These are phyloP conservation scores for Gopherus flavomarginatus DNA, from an alignment of 2,113 vertebrate species.

Conservation along the genomic window DNA sequence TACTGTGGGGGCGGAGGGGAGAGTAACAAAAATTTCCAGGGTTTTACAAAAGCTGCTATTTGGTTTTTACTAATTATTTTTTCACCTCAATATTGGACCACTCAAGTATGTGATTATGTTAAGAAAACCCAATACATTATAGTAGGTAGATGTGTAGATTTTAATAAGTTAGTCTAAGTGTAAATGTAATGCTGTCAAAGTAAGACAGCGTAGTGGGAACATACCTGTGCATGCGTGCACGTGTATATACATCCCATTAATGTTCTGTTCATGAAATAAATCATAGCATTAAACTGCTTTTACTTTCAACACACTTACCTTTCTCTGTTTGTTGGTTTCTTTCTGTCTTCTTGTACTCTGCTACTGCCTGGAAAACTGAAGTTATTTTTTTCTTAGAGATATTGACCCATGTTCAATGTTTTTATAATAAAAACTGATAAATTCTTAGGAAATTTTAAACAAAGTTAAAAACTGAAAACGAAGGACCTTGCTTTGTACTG, in stretches of 20 bases:
- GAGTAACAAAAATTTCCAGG: background rate
- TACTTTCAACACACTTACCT: background rate
- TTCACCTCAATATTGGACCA: background rate
- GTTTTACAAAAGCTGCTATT: background rate
- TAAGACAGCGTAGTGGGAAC: background rate
- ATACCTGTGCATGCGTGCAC: background rate
- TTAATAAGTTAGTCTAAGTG: background rate
- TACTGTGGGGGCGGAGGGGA: too few species aligned
- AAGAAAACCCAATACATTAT: background rate
- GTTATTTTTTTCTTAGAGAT: background rate
- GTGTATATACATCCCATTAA: background rate
- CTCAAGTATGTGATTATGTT: background rate
- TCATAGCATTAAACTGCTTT: background rate
- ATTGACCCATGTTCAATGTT: background rate
- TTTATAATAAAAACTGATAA: background rate
- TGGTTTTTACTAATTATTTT: background rate
- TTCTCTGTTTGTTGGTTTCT: background rate
- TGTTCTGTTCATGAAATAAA: background rate
- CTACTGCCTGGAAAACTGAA: background rate
- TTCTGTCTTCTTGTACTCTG: background rate
- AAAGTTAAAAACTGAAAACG: background rate
- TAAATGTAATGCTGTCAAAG: background rate
- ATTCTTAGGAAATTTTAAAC: background rate
- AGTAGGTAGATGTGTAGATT: background rate
- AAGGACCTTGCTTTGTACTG: background rate